Evolutionary conservation across 35 echinoderm and acorn worm genomes (phyloP), one percentile per base, ranked within the genome.

Genomic region (Apostichopus japonicus): DNA sequence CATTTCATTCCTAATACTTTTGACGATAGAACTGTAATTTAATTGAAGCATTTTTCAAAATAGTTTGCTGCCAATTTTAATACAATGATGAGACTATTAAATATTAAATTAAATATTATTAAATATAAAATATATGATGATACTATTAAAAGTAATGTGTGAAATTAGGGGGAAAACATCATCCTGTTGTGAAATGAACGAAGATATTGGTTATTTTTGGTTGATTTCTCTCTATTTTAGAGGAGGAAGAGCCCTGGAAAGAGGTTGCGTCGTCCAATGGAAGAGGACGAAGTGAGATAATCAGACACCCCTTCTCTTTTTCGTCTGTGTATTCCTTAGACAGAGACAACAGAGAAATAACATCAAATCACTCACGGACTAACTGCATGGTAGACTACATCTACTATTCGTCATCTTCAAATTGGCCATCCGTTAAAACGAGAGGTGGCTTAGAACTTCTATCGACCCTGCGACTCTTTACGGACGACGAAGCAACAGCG

Each of bases 381-480:
- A 99, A 99, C 95, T 96, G 97, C 33, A 95, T 93, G 13, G 95
- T 99, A 65, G 97, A 99, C 73, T 99, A 96, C 89, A 99, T 99
- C 93, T 99, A 96, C 72, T 92, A 55, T 72, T 65, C 88, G 16
- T 75, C 71, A 14, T 3, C 71, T 75, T 23, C 71, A 75, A 19
- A n/a, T 19, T 2, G 77, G 5, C 23, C 72, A 54, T 11, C 55
- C 0, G 27, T n/a, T 54, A 77, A 86, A 55, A 10, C 24, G 0
- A 15, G 54, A 57, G 58, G 59, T 59, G 57, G 21, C 19, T 53
- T 86, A 6, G 25, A 72, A 44, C 53, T 77, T 15, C 21, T 71
- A 55, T 63, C 54, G 2, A 63, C 72, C 53, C 73, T 93, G 16
- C 56, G 72, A 10, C 63, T 99, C 1, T 94, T 99, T 51, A 96